Percentiles rank a stretch among this genome's conserved stretches.
phyloP scores from a whole-genome alignment of 1,140 invertebrate species.

The Caerostris darwini region DNA sequence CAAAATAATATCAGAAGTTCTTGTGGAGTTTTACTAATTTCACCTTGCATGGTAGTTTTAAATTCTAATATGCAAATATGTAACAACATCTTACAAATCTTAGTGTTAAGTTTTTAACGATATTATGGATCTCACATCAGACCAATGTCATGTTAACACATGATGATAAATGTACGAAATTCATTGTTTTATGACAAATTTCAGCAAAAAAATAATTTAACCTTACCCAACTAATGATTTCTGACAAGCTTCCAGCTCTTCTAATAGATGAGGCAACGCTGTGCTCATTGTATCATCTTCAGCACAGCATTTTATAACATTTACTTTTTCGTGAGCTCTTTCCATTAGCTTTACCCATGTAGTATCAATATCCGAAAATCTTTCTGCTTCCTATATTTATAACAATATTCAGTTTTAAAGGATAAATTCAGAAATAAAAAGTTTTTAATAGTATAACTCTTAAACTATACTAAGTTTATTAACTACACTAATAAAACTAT shows the following conservation, averaged over 20 bases:
- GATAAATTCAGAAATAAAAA: no score
- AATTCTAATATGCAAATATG: no score
- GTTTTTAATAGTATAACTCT: no score
- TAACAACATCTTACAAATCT: no score
- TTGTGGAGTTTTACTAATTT: background rate
- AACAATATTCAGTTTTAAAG: background rate
- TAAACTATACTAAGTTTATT: no score
- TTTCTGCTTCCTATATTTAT: constrained; percentile 79
- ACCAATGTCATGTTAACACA: no score
- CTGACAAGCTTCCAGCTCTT: constrained; percentile 97
- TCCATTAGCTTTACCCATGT: constrained; percentile 99
- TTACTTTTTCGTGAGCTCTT: constrained; percentile 95
- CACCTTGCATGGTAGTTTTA: background rate
- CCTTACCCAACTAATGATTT: constrained; percentile 94
- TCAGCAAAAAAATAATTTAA: background rate
- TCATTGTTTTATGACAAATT: no score
- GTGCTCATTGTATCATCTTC: constrained; percentile 96
- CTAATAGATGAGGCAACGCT: constrained; percentile 95
- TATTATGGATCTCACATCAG: no score
- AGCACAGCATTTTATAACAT: constrained; percentile 96
- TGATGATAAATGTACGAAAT: no score
- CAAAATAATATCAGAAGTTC: no score
- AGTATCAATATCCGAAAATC: constrained; percentile 98
- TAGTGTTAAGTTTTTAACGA: no score
- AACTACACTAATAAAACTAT: no score